Percentiles rank a stretch among this genome's conserved stretches.
These are phyloP conservation scores for Campylorhamphus procurvoides DNA, from an alignment of 2,113 vertebrate species.

Conservation along the genomic window DNA sequence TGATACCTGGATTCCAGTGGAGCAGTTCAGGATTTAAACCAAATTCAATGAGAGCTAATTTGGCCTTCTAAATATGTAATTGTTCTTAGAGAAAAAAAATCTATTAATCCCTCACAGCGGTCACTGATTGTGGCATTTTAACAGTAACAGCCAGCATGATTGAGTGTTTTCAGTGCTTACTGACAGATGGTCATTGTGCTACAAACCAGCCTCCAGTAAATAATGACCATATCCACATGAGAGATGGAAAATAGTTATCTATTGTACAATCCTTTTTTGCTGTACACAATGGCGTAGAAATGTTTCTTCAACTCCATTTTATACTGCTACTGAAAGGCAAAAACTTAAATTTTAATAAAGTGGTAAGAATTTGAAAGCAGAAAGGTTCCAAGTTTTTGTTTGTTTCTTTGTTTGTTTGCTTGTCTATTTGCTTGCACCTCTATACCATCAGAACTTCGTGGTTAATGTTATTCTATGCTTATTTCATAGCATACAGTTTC, in stretches of 20 bases:
- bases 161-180: slow-evolving; percentile 38
- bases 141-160: slow-evolving; percentile 36
- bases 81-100: neutral
- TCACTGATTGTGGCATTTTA: slow-evolving; percentile 41
- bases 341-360: neutral
- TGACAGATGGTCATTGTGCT: slow-evolving; percentile 61
- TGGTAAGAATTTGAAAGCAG: neutral
- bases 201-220: slow-evolving; percentile 52
- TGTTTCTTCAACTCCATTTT: neutral
- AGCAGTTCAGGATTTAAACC: slow-evolving; percentile 13
- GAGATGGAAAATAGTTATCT: slow-evolving; percentile 40
- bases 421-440: neutral
- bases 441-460: neutral
- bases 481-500: neutral
- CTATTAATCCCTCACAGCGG: slow-evolving; percentile 19
- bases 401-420: neutral
- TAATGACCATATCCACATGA: slow-evolving; percentile 52
- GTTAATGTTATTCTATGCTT: neutral
- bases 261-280: neutral
- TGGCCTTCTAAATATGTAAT: slow-evolving; percentile 24
- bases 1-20: neutral
- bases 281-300: neutral
- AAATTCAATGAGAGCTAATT: neutral
- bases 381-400: neutral
- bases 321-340: neutral